Conservation (phyloP, 2,797 vertebrate genomes). For the Nasua narica region DNA sequence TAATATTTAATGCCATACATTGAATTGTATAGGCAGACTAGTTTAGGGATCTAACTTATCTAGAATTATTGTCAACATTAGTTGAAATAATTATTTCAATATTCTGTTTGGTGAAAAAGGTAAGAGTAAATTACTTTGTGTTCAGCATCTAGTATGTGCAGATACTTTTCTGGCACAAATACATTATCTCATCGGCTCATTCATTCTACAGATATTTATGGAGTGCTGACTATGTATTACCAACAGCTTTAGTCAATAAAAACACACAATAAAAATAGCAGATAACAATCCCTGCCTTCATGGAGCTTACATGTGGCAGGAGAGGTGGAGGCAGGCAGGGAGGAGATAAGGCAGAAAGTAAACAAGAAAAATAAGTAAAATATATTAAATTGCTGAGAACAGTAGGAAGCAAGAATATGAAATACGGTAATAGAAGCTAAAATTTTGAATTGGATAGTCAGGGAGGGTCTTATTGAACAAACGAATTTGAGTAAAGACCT, state of each 20-base stretch:
- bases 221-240: not conserved
- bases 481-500: not conserved
- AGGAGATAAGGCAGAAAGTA: not conserved
- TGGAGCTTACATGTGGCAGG: not conserved
- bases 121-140: not conserved
- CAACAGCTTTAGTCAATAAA: not conserved
- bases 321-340: rapidly evolving
- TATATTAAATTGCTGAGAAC: not conserved
- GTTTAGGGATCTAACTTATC: not conserved
- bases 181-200: not conserved
- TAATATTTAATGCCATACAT: not conserved
- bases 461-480: not conserved
- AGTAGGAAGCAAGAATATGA: not conserved
- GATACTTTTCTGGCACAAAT: not conserved
- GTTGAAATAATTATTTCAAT: not conserved
- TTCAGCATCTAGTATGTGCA: not conserved
- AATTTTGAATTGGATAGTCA: not conserved
- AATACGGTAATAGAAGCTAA: not conserved
- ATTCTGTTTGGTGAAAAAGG: not conserved
- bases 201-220: not conserved
- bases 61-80: not conserved
- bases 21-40: not conserved
- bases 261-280: not conserved
- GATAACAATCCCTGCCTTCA: not conserved
- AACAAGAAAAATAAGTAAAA: conserved; percentile 8